These are phyloP conservation scores for Antedon mediterranea DNA, from an alignment of 53 echinoderm and acorn worm species.

Conservation along the genomic window DNA sequence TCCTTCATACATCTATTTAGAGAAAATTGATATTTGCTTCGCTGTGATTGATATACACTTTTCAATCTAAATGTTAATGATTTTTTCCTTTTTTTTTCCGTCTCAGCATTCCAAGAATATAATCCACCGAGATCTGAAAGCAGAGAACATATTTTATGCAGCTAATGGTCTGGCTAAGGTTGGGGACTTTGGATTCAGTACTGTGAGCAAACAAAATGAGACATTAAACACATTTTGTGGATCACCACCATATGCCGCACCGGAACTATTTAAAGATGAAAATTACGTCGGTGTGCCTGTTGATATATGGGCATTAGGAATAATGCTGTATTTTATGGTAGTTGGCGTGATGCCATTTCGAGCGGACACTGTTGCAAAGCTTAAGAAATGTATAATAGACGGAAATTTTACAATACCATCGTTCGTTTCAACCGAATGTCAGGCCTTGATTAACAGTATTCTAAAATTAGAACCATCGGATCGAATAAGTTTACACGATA, in stretches of 20 bases:
- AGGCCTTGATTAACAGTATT: slow-evolving; percentile 45
- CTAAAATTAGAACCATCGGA: slow-evolving; percentile 54
- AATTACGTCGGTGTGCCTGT: slow-evolving; percentile 79
- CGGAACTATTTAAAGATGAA: slow-evolving; percentile 97
- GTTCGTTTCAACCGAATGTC: slow-evolving; percentile 56
- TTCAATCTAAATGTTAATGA: neutral
- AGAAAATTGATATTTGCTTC: neutral
- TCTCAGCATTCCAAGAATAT: slow-evolving; percentile 78
- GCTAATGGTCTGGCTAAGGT: slow-evolving; percentile 92
- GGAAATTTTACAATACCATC: slow-evolving; percentile 78
- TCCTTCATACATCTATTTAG: no score
- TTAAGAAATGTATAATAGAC: slow-evolving; percentile 94
- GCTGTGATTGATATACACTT: neutral
- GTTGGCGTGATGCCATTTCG: slow-evolving; percentile 95
- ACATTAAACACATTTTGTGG: slow-evolving; percentile 97
- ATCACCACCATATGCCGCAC: slow-evolving; percentile 94
- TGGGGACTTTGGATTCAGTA: slow-evolving; percentile 98
- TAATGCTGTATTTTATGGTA: slow-evolving; percentile 96
- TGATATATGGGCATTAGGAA: slow-evolving; percentile 95
- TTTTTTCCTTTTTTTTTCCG: slow-evolving; percentile 2
- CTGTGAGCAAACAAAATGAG: slow-evolving; percentile 58
- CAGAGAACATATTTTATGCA: slow-evolving; percentile 95
- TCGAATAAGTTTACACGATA: slow-evolving; percentile 40
- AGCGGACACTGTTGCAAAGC: slow-evolving; percentile 95
- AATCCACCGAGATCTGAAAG: slow-evolving; percentile 91